A percentile compares a stretch with the other conserved stretches of the same genome.
phyloP scores from a whole-genome alignment of 2,888 invertebrate genomes.

The Eudasyphora cyanicolor region DNA sequence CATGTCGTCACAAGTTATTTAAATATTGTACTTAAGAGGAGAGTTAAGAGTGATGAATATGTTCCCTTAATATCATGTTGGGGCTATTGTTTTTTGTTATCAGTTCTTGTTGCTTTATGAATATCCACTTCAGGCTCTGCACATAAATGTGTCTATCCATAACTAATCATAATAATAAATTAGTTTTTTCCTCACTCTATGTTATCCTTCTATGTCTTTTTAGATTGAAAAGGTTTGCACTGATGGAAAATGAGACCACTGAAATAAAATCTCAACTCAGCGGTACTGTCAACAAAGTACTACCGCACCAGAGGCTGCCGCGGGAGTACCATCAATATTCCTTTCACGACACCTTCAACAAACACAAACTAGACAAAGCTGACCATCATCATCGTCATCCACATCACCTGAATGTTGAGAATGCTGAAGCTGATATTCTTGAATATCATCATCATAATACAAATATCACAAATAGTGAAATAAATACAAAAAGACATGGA shows the following conservation, averaged over 20 bases:
- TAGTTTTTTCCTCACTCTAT: neutral
- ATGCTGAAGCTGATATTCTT: neutral
- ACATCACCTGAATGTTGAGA: neutral
- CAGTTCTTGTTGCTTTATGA: too few species aligned
- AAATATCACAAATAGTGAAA: neutral
- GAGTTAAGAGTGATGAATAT: too few species aligned
- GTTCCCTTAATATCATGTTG: too few species aligned
- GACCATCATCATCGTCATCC: neutral
- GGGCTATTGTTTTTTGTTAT: too few species aligned
- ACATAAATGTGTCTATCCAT: neutral
- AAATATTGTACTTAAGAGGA: too few species aligned
- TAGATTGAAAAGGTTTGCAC: conserved; percentile 57
- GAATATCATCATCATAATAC: neutral
- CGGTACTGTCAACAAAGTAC: neutral
- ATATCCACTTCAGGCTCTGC: too few species aligned
- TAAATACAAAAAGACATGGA: neutral
- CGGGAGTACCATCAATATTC: too few species aligned
- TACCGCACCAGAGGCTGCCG: conserved; percentile 2
- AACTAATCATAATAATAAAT: neutral
- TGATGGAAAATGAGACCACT: neutral
- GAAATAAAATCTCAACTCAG: neutral
- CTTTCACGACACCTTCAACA: neutral
- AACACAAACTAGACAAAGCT: neutral
- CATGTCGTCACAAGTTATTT: too few species aligned
- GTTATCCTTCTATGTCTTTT: neutral